phyloP scores from a whole-genome alignment of 2,113 vertebrate species.

The Cavia aperea region DNA sequence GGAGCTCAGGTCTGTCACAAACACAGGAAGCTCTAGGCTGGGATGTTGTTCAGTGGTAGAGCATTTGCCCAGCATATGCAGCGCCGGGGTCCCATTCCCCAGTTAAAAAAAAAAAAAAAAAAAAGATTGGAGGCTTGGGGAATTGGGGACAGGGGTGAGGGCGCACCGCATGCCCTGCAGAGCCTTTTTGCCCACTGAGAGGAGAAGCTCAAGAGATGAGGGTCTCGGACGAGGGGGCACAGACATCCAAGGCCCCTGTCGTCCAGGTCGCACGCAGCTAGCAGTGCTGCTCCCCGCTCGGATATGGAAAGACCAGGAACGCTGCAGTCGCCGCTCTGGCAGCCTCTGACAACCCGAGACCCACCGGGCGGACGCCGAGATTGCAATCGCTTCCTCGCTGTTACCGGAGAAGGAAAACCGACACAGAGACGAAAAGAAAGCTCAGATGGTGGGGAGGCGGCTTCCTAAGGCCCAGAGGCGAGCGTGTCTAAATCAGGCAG shows the following conservation, averaged over 20 bases:
- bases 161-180: neutral
- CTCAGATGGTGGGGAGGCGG: neutral
- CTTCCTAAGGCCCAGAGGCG: neutral
- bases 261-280: neutral
- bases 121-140: neutral
- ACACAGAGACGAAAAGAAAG: neutral
- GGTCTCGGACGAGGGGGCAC: neutral
- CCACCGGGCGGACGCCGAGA: fast-evolving
- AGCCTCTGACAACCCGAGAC: neutral
- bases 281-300: neutral
- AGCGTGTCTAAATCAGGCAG: neutral
- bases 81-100: neutral
- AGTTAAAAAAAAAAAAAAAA: neutral
- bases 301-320: slow-evolving; percentile 1
- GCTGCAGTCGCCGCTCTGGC: neutral
- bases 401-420: neutral
- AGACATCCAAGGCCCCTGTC: neutral
- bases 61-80: neutral
- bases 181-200: neutral
- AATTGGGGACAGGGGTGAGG: neutral
- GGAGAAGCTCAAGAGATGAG: too few species aligned
- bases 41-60: neutral
- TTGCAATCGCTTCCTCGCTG: neutral
- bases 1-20: neutral
- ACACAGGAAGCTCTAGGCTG: neutral